Percentiles rank a stretch among this genome's conserved stretches.
Evolutionary conservation across 2,113 vertebrate species (phyloP).

Genomic region (Beaufortia kweichowensis): DNA sequence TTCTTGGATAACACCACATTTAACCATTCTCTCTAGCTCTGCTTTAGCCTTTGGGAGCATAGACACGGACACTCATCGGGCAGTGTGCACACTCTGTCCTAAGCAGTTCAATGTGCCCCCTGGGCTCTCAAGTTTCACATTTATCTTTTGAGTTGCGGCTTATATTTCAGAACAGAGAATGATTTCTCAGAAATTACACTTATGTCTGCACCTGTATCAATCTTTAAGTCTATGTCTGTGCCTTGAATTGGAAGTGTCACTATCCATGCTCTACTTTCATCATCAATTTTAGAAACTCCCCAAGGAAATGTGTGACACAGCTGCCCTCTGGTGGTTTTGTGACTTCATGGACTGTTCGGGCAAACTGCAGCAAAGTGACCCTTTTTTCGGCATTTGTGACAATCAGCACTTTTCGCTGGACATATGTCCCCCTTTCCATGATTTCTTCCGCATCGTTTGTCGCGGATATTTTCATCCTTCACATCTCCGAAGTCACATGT

Average conservation of each 20-base stretch:
- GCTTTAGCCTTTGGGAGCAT: constrained; percentile 15
- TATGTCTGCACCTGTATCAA: constrained; percentile 28
- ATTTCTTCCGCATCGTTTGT: not conserved
- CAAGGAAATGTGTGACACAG: not conserved
- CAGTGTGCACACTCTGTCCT: constrained; percentile 11
- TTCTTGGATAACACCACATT: constrained; percentile 27
- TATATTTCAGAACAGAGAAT: not conserved
- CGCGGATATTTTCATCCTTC: no score
- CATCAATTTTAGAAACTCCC: not conserved
- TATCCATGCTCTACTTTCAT: not conserved
- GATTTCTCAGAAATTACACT: constrained; percentile 5
- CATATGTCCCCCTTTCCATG: not conserved
- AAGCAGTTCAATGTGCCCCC: not conserved
- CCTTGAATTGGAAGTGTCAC: constrained; percentile 6
- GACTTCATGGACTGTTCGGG: not conserved
- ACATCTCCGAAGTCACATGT: constrained; percentile 10
- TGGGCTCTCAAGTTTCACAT: not conserved
- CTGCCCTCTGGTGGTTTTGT: not conserved
- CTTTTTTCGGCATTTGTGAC: not conserved
- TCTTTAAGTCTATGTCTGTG: constrained; percentile 16
- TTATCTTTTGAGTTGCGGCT: not conserved
- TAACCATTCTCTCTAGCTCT: constrained; percentile 21
- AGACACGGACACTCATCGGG: not conserved
- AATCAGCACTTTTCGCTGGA: not conserved
- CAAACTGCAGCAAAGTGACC: not conserved